These are phyloP conservation scores for Bombylius major DNA, from an alignment of 2,888 invertebrate genomes.

Conservation along the genomic window DNA sequence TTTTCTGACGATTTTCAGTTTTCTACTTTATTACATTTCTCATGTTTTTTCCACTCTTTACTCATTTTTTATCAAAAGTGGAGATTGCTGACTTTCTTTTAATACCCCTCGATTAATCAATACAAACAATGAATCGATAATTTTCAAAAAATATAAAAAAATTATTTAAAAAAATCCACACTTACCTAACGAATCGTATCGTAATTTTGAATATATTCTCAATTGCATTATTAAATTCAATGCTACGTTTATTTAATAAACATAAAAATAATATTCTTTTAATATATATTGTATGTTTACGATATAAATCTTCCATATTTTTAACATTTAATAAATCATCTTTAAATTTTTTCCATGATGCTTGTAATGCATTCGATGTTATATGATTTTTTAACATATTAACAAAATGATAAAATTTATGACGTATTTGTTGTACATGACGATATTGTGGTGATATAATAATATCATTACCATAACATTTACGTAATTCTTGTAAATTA, in stretches of 20 bases:
- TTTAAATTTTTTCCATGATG: constrained; percentile 63
- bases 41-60: too few relatives aligned
- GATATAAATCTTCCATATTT: constrained; percentile 59
- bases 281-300: constrained; percentile 58
- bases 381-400: constrained; percentile 65
- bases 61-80: too few relatives aligned
- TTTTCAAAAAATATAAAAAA: too few relatives aligned
- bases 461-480: constrained; percentile 40
- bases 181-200: constrained; percentile 41
- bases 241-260: constrained; percentile 55
- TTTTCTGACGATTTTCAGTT: too few relatives aligned
- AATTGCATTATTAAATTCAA: constrained; percentile 53
- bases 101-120: too few relatives aligned
- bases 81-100: too few relatives aligned
- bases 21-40: too few relatives aligned
- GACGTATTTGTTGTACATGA: constrained; percentile 55
- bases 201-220: constrained; percentile 61
- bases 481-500: constrained; percentile 48
- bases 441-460: constrained; percentile 55
- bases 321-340: constrained; percentile 49
- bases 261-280: constrained; percentile 65
- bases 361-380: constrained; percentile 59
- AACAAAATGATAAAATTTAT: constrained; percentile 64
- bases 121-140: too few relatives aligned
- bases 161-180: background rate